Conservation (phyloP, 2,113 vertebrate species). For the Psephotus haematonotus region DNA sequence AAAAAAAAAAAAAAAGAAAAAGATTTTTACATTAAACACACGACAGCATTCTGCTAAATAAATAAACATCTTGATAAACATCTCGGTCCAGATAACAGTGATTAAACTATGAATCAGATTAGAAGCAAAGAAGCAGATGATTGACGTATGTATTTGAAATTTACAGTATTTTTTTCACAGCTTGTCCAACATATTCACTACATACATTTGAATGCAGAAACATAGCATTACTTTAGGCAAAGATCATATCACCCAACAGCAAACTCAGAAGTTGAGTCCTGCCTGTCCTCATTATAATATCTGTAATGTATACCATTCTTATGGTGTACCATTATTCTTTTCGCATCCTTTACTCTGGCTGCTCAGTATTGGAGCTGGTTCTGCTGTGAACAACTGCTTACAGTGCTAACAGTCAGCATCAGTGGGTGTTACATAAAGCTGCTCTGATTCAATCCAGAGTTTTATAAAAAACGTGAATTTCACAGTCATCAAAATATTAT, state of each 20-base stretch:
- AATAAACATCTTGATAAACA: background rate
- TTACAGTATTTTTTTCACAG: background rate
- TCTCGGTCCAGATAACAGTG: background rate
- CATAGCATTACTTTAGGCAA: background rate
- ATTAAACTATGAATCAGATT: background rate
- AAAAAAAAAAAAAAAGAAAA: background rate
- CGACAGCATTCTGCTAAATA: background rate
- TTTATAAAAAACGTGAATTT: background rate
- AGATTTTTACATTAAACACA: background rate
- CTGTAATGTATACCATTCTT: background rate
- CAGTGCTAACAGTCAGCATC: background rate
- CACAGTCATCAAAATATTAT: background rate
- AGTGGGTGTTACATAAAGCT: background rate
- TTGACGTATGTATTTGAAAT: background rate
- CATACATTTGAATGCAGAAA: background rate
- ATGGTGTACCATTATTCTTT: background rate
- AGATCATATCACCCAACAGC: background rate
- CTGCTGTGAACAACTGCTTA: background rate
- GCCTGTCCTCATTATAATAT: background rate
- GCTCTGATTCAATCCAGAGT: background rate
- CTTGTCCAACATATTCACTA: background rate
- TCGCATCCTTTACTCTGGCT: background rate
- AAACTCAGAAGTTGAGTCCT: background rate
- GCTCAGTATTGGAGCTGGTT: background rate
- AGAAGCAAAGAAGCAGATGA: background rate